Evolutionary conservation across 2,113 vertebrate species (phyloP).

Genomic region (Odocoileus virginianus): DNA sequence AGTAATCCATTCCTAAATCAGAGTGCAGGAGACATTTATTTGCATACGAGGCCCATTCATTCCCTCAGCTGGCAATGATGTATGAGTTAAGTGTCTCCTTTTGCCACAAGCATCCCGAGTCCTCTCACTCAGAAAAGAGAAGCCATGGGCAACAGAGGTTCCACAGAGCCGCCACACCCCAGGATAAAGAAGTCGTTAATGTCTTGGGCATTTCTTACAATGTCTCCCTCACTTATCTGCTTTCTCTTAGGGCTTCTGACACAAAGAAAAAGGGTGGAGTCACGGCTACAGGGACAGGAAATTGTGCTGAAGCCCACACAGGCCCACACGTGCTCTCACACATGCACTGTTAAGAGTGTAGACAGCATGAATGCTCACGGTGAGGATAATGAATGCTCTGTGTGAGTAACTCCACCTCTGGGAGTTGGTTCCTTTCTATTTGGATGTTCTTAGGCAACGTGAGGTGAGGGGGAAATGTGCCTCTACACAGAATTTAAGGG

Average conservation of each 20-base stretch:
- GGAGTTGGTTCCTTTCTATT: not conserved
- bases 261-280: not conserved
- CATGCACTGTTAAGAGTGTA: no score
- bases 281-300: not conserved
- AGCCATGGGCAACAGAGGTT: not conserved
- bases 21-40: not conserved
- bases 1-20: not conserved
- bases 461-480: not conserved
- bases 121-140: not conserved
- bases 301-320: not conserved
- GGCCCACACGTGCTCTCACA: accelerated
- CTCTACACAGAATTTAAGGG: not conserved
- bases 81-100: not conserved
- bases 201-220: not conserved
- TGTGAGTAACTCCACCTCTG: not conserved
- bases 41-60: not conserved
- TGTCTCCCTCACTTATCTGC: not conserved
- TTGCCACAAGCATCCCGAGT: not conserved
- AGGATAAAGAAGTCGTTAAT: not conserved
- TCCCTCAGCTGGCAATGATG: not conserved
- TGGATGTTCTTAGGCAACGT: not conserved
- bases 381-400: not conserved
- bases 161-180: not conserved
- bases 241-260: not conserved
- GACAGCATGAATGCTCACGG: not conserved